Conservation (phyloP, 2,797 vertebrate species). For the Lutjanus campechanus region DNA sequence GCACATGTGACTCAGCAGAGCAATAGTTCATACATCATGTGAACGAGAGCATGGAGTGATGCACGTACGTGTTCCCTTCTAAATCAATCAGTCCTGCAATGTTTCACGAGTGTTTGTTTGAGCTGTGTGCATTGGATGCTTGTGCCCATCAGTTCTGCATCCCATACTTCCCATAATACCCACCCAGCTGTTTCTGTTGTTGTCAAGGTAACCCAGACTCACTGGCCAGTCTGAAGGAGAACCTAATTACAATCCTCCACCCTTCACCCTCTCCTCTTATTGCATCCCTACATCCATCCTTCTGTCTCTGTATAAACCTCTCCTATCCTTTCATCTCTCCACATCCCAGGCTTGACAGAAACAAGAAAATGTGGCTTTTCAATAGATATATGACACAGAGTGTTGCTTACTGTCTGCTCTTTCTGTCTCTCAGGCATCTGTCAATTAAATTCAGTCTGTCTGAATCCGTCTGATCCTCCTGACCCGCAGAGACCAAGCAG, state of each 20-base stretch:
- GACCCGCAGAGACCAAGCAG: slow-evolving; percentile 36
- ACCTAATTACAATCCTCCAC: slow-evolving; percentile 56
- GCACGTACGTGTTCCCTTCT: not conserved
- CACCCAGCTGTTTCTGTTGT: slow-evolving; percentile 49
- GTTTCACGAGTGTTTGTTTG: not conserved
- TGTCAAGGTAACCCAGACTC: slow-evolving; percentile 62
- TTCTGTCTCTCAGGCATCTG: slow-evolving; percentile 48
- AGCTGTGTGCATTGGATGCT: not conserved
- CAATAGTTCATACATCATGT: slow-evolving; percentile 12
- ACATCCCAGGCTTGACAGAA: slow-evolving; percentile 46
- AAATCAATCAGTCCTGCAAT: not conserved
- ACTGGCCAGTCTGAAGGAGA: slow-evolving; percentile 40
- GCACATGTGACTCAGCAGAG: not conserved
- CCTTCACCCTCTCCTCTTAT: slow-evolving; percentile 5
- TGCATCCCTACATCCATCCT: slow-evolving; percentile 19
- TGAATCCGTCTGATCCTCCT: slow-evolving; percentile 72
- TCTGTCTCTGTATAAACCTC: slow-evolving; percentile 31
- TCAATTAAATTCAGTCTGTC: slow-evolving; percentile 68
- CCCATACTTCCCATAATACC: slow-evolving; percentile 45
- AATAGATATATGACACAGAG: slow-evolving; percentile 25
- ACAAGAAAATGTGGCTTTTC: slow-evolving; percentile 50
- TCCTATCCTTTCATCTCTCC: slow-evolving; percentile 37
- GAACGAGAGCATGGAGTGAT: not conserved
- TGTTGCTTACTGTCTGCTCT: slow-evolving; percentile 23
- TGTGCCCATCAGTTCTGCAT: slow-evolving; percentile 18